phyloP scores from a whole-genome alignment of 35 echinoderm and acorn worm genomes.

The Eucidaris tribuloides region DNA sequence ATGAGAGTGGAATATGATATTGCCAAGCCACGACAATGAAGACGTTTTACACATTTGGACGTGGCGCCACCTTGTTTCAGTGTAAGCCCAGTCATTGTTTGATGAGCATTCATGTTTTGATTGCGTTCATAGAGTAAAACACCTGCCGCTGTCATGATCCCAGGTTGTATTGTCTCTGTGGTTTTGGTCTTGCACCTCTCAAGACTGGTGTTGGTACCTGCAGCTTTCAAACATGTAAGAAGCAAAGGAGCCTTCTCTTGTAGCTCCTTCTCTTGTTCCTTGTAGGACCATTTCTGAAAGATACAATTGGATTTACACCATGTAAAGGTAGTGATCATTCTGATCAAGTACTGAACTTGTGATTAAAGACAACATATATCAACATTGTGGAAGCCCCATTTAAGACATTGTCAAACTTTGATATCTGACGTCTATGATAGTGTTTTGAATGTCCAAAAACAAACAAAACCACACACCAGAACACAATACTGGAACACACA shows the following conservation, averaged over 20 bases:
- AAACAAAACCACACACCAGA: too few relatives aligned
- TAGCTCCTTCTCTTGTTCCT: slow-evolving; percentile 51
- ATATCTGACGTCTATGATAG: too few relatives aligned
- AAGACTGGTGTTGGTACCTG: not conserved
- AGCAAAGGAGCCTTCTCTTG: slow-evolving; percentile 32
- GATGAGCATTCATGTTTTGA: slow-evolving; percentile 35
- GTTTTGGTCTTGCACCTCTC: not conserved
- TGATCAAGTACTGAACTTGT: too few relatives aligned
- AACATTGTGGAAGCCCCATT: too few relatives aligned
- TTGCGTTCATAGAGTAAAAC: slow-evolving; percentile 33
- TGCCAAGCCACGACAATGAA: slow-evolving; percentile 4
- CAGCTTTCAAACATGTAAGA: slow-evolving; percentile 25
- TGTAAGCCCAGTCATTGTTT: slow-evolving; percentile 46
- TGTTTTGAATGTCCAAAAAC: too few relatives aligned
- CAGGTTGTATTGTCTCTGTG: not conserved
- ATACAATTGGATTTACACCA: too few relatives aligned
- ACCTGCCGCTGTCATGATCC: slow-evolving; percentile 45
- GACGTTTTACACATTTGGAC: not conserved
- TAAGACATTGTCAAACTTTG: too few relatives aligned
- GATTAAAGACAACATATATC: too few relatives aligned
- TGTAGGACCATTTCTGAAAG: slow-evolving; percentile 38
- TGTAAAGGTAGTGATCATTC: too few relatives aligned
- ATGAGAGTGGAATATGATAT: slow-evolving; percentile 19
- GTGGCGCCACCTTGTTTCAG: slow-evolving; percentile 19
- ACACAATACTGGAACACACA: too few relatives aligned